Conservation (phyloP, 2,888 invertebrate genomes). For the Neoscelio sp. region DNA sequence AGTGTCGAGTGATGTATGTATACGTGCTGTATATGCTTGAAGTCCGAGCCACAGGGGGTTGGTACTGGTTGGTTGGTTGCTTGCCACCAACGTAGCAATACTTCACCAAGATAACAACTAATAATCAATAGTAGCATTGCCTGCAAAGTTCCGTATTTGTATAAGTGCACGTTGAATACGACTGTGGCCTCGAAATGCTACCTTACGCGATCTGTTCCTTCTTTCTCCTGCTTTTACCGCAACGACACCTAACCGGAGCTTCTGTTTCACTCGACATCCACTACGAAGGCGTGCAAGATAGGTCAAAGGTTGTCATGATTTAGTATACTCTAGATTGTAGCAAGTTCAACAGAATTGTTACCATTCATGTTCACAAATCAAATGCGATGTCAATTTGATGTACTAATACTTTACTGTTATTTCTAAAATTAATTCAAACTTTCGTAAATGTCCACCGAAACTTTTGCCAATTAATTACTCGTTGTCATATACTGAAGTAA, state of each 20-base stretch:
- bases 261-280: slow-evolving; percentile 69
- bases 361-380: slow-evolving; percentile 33
- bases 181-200: slow-evolving; percentile 69
- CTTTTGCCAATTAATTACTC: slow-evolving; percentile 56
- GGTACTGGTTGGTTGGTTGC: slow-evolving; percentile 64
- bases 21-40: slow-evolving; percentile 66
- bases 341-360: slow-evolving; percentile 15
- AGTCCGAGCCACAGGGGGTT: slow-evolving; percentile 69
- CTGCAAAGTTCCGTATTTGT: slow-evolving; percentile 73
- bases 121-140: slow-evolving; percentile 79
- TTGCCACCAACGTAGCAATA: slow-evolving; percentile 74
- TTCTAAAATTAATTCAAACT: neutral
- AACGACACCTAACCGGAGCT: slow-evolving; percentile 15
- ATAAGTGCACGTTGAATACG: slow-evolving; percentile 58
- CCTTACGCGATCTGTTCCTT: slow-evolving; percentile 45
- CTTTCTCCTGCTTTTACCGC: slow-evolving; percentile 19
- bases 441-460: slow-evolving; percentile 18
- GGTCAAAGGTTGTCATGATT: slow-evolving; percentile 74
- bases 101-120: slow-evolving; percentile 80
- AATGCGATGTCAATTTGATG: neutral
- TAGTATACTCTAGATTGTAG: slow-evolving; percentile 73
- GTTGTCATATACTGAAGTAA: slow-evolving; percentile 43
- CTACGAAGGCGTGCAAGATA: slow-evolving; percentile 73
- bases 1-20: slow-evolving; percentile 80
- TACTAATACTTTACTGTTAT: too few relatives aligned